A percentile compares a stretch with the other conserved stretches of the same genome.
These are phyloP conservation scores for Capitella teleta DNA, from an alignment of 1,140 invertebrate species.

Conservation along the genomic window DNA sequence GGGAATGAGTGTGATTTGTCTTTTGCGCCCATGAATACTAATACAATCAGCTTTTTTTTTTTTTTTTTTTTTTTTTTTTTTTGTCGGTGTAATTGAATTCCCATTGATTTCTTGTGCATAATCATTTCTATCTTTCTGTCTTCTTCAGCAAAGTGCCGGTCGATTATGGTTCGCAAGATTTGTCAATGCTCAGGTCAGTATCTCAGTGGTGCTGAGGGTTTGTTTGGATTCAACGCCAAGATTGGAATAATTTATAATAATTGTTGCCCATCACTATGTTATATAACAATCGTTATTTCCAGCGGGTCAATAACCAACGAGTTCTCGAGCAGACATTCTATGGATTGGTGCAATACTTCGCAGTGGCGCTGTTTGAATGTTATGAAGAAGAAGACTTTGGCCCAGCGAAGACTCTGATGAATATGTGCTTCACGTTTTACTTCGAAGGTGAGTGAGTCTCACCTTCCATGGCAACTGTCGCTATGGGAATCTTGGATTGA, in stretches of 20 bases:
- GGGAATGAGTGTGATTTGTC: background rate
- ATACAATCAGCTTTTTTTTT: background rate
- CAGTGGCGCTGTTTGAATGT: constrained; percentile 65
- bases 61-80: constrained; percentile 12
- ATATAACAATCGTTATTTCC: too few relatives aligned
- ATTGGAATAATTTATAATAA: constrained; percentile 1
- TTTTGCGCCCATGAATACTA: background rate
- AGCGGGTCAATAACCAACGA: constrained; percentile 52
- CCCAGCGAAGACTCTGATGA: constrained; percentile 68
- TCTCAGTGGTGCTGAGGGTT: background rate
- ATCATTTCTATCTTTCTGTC: too few relatives aligned
- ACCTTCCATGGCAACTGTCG: background rate
- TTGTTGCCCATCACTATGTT: background rate
- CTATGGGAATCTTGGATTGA: background rate
- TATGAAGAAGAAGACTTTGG: constrained; percentile 63
- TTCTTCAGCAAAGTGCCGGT: constrained; percentile 41
- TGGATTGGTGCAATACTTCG: constrained; percentile 64
- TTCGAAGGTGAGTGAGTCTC: constrained; percentile 50
- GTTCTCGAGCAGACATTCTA: constrained; percentile 64
- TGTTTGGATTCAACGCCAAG: background rate
- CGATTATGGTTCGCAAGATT: constrained; percentile 56
- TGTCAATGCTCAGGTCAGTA: constrained; percentile 55
- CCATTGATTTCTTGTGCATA: too few relatives aligned
- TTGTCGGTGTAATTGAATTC: too few relatives aligned
- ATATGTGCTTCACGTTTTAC: constrained; percentile 72